Evolutionary conservation across 1,140 invertebrate species (phyloP), one percentile per base, ranked within the genome.

Genomic region (Bombus impatiens): DNA sequence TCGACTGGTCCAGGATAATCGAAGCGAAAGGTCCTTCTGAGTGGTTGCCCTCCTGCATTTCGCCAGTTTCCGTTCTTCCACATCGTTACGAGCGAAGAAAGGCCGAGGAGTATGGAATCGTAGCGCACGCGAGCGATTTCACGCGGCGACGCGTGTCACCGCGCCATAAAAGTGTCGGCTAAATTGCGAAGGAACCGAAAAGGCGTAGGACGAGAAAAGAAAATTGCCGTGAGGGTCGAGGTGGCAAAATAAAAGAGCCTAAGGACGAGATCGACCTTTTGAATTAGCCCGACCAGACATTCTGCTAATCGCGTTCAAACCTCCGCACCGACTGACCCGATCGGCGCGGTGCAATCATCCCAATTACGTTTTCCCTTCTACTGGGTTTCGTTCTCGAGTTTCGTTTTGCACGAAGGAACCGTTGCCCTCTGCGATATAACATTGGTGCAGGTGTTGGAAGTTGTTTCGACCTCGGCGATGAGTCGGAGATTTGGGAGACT

Each of bases 111-210:
- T 28, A 6, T 57, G 25, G 72, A 44, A 78, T 86, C 77, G 81
- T 74, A 9, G 32, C 22, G 65, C 84, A 86, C 81, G 80, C 86
- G 84, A 86, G 67, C 83, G 47, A 53, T 53, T 53, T 53, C 84
- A 86, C 81, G 80, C 82, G 84, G 71, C 80, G 59, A 80, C 87
- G 90, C 90, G 88, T 91, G 90, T 89, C 89, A 81, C 82, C 74
- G 62, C 72, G 67, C 76, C 74, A 78, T 90, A 91, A 88, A 87
- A 67, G 86, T 32, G n/a, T 78, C 83, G 80, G 12, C 40, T 22
- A 22, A 40, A 86, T 81, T 74, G 53, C 47, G 59, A 59, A 68
- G 44, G 37, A 15, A 65, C n/a, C 1, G 3, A 35, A 47, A 65
- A 57, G 22, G 10, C 35, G 77, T 25, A 37, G 4, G 22, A 3